These are phyloP conservation scores for Sisor rabdophorus DNA, from an alignment of 2,113 vertebrate genomes.

Conservation along the genomic window DNA sequence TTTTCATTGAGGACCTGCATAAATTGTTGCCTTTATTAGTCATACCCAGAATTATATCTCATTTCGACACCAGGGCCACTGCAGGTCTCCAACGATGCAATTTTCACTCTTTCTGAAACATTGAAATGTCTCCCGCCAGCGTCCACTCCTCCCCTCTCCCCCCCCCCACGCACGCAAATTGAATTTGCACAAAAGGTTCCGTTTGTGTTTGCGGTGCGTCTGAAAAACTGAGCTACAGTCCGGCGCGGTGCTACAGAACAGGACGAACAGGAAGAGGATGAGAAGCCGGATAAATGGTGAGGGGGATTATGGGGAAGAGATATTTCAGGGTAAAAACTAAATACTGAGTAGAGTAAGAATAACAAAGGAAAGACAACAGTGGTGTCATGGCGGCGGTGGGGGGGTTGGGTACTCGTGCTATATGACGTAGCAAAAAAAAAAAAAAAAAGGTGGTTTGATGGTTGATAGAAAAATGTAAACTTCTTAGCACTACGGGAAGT, in stretches of 20 bases:
- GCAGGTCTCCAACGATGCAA: not conserved
- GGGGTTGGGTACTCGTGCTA: not conserved
- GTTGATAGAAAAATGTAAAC: not conserved
- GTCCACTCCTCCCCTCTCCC: not conserved
- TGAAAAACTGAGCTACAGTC: not conserved
- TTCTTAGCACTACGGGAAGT: no score
- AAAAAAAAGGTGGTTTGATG: not conserved
- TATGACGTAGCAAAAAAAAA: not conserved
- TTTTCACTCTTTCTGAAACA: constrained; percentile 1
- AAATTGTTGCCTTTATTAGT: constrained; percentile 11
- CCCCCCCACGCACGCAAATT: not conserved
- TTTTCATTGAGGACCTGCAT: constrained; percentile 9
- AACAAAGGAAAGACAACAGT: constrained; percentile 11
- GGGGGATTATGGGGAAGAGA: constrained; percentile 18
- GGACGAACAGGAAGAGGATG: not conserved
- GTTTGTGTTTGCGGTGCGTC: not conserved
- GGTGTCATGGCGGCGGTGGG: not conserved
- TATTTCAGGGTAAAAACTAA: not conserved
- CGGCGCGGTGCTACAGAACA: not conserved
- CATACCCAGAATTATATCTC: constrained; percentile 14
- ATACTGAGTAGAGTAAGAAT: no score
- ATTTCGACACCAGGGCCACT: constrained; percentile 12
- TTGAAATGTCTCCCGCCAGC: not conserved
- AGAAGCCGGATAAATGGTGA: not conserved
- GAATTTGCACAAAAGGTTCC: constrained; percentile 9